Base-by-base conservation (phyloP, 2,113 vertebrate genomes). In the Cynoglossus semilaevis region DNA sequence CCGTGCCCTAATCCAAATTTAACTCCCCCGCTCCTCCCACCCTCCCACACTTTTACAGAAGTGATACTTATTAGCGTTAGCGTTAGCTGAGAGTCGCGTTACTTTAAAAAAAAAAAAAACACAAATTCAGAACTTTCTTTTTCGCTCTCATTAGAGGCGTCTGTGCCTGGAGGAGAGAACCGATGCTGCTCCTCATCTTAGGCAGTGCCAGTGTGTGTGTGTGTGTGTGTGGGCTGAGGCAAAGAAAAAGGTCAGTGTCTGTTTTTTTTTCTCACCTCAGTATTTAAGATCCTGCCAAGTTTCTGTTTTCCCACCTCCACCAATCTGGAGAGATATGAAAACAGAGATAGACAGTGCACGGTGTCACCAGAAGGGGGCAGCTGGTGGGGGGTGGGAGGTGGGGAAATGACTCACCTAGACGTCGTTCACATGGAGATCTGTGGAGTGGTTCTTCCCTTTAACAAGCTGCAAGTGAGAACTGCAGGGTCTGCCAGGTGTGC, bases 381-480 rank as follows among this genome's bases (percentile, higher is more conserved):
- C n/a, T 29, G 6, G 22, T 29, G 22, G 22, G 22, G 3, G 22
- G n/a, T n/a, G 22, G 22, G 22, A 29, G 22, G 6, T 29, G 6
- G 6, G 6, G 6, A 29, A 29, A 56, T 87, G 88, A 85, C 82
- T 90, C 87, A 88, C 86, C 82, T 79, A 79, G 78, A 81, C 72
- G 63, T 80, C 81, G 84, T 85, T 85, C 79, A 70, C 76, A 81
- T 81, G 72, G 82, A 86, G 59, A 84, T 76, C 76, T 81, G 72
- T 86, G 77, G 85, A 88, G 81, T 75, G 44, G 59, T 68, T 77
- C 85, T 87, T 84, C 78, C 74, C 77, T 77, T 78, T 85, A 86
- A 87, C 84, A 85, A 87, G 82, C 84, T 86, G 82, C 86, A 84
- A n/a, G 85, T 81, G 73, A 87, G 85, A 84, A 80, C 82, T 83